Base-by-base conservation (phyloP, 2,888 invertebrate genomes). In the Drosophila merina region DNA sequence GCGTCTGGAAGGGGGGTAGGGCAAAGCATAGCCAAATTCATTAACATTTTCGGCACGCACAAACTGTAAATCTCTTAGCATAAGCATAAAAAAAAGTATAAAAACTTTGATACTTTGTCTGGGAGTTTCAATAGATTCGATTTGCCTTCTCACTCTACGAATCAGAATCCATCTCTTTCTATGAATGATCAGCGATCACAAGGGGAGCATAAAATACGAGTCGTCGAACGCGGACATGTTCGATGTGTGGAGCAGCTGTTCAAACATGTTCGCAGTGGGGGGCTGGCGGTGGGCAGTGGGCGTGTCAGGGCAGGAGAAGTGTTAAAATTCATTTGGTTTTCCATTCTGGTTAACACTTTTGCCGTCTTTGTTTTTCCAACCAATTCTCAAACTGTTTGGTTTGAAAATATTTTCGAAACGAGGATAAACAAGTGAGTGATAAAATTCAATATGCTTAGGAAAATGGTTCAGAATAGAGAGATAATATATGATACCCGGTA, bases 31-130 rank as follows among this genome's bases (percentile, higher is more conserved):
- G 64, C 81, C 31, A 68, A 84, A 81, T 86, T 86, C 72, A 86
- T 86, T 83, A 84, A 71, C 79, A 83, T 78, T 83, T 83, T 80
- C 77, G 86, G 83, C 83, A 84, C 86, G 84, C 86, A 83, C 79
- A 84, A 72, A 84, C 84, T 79, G 70, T 83, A 84, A 86, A 83
- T 86, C 86, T 86, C 72, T 86, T 83, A 84, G 86, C 84, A 81
- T 84, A 84, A 68, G 64, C 77, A 83, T 86, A 76, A 75, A 80
- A 70, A 5, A 49, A 26, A 45, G 20, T 12, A 55, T 36, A 26
- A 42, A 54, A 31, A 28, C 30, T 57, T 30, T 6, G n/a, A 25
- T 20, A 56, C 57, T 59, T 49, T 26, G 25, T n/a, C 30, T 36
- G 42, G 30, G 20, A 42, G 30, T 14, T 4, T 9, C 36, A 45